Conservation (phyloP, 2,113 vertebrate species). For the Eleginops maclovinus region DNA sequence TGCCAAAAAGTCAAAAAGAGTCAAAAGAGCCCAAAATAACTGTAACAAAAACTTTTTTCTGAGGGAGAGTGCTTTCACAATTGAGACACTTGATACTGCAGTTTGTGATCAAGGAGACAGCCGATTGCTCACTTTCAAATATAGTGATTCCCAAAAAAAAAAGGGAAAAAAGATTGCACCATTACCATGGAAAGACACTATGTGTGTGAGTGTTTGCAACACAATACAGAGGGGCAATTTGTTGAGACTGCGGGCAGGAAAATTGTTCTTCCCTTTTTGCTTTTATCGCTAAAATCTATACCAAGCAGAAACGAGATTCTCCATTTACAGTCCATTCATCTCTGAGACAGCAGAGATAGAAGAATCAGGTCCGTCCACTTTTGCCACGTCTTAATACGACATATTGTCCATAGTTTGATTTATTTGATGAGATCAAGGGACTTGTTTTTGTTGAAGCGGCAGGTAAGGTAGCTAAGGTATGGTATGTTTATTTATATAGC, state of each 20-base stretch:
- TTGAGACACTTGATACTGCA: neutral
- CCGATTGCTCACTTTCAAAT: neutral
- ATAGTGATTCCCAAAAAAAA: neutral
- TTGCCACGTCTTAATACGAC: constrained; percentile 3
- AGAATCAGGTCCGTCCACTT: constrained; percentile 16
- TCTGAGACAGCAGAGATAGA: constrained; percentile 25
- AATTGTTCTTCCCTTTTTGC: constrained; percentile 25
- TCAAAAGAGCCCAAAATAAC: constrained; percentile 9
- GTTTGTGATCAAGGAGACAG: neutral
- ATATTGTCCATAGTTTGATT: neutral
- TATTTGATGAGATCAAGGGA: too few species aligned
- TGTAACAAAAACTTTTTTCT: neutral
- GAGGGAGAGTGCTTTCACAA: neutral
- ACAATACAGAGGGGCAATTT: constrained; percentile 23
- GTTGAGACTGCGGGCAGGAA: constrained; percentile 19
- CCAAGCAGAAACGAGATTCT: constrained; percentile 39
- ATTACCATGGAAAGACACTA: constrained; percentile 8
- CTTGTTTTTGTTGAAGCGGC: too few species aligned
- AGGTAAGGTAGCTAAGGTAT: too few species aligned
- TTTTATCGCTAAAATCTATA: constrained; percentile 48
- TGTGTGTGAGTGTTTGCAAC: constrained; percentile 14
- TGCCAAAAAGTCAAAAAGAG: neutral
- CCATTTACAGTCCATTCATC: constrained; percentile 24
- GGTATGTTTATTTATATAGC: too few species aligned
- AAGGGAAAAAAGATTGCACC: constrained; percentile 1